phyloP scores from a whole-genome alignment of 2,888 invertebrate species.

The Octonoba sinensis region DNA sequence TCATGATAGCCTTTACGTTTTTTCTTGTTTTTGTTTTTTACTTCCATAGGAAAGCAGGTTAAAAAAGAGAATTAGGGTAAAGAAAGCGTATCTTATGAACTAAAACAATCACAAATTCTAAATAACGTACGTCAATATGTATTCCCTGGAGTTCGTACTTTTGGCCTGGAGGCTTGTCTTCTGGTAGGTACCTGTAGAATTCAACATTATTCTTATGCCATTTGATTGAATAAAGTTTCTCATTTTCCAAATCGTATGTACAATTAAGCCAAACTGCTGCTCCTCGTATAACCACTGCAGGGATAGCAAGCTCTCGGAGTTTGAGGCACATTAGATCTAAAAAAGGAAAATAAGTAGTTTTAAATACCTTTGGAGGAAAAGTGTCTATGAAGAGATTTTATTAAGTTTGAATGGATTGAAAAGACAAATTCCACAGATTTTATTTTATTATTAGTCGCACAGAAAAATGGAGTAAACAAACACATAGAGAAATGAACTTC shows the following conservation, averaged over 20 bases:
- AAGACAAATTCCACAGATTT: no score
- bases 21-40: no score
- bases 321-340: constrained; percentile 31
- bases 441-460: no score
- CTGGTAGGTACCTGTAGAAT: constrained; percentile 66
- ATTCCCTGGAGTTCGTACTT: constrained; percentile 66
- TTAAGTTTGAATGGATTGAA: no score
- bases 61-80: no score
- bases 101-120: no score
- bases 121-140: constrained; percentile 65
- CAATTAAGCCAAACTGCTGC: constrained; percentile 67
- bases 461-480: no score
- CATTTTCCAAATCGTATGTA: constrained; percentile 65
- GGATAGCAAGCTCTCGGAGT: constrained; percentile 51
- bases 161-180: constrained; percentile 64
- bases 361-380: neutral
- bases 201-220: constrained; percentile 66
- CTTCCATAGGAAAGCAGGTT: no score
- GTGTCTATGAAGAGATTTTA: no score
- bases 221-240: constrained; percentile 66
- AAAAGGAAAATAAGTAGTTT: neutral
- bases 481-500: no score
- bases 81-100: no score
- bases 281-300: constrained; percentile 62
- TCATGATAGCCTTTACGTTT: no score